Base-by-base conservation (phyloP, 2,797 vertebrate genomes). In the Chelon labrosus region DNA sequence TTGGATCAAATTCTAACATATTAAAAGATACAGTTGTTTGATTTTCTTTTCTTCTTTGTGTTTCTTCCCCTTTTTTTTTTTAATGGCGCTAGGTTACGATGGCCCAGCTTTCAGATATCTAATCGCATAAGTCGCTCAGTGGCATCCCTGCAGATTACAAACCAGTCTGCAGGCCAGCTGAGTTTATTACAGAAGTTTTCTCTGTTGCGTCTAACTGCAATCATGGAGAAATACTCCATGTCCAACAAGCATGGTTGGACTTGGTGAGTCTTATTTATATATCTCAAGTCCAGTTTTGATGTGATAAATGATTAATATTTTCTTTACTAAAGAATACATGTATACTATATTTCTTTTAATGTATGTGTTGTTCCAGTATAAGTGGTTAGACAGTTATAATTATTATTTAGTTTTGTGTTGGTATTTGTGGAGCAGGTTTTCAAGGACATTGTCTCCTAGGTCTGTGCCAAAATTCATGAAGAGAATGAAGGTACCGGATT, bases 381-480 rank as follows among this genome's bases (percentile, higher is more conserved):
- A 8, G 31, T 35, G 31, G 31, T 27, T 27, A 27, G 25, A 4
- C 25, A 27, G 25, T 27, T 27, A 27, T 3, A 27, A 27, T 27
- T 3, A 27, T 27, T 3, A 41, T 11, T 41, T 42, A 44, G 14
- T 44, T 2, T 17, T 46, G 44, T n/a, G 16, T n/a, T 17, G 44
- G 16, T 17, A 46, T 35, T 35, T 35, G 7, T 46, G 14, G 7
- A 46, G 44, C 16, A 46, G 1, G 17, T 7, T 68, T 14, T 60
- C 5, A 64, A 73, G 47, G 0, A 76, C 37, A 20, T 39, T 63
- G 10, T 62, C 10, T 75, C 88, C 75, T 70, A 99, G 98, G 98
- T 95, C 97, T 22, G 98, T 99, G 75, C 98, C 98, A 71, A 99
- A 98, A 92, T 99, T 99, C 87, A 99, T 99, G 97, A 99, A 98